Base-by-base conservation (phyloP, 2,113 vertebrate genomes). In the Limanda limanda region DNA sequence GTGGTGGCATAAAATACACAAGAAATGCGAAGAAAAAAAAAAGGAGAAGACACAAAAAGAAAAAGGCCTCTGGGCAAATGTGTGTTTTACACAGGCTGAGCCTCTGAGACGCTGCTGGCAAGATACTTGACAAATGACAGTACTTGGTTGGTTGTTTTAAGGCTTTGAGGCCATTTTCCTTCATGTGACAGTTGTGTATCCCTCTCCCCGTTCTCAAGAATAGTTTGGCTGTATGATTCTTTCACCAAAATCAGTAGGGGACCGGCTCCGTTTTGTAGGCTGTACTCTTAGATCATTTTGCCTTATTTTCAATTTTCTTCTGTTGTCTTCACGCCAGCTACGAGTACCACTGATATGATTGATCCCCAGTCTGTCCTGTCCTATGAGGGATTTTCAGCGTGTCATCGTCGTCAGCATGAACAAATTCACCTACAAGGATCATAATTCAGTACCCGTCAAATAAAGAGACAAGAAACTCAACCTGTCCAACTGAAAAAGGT, bases 21-120 rank as follows among this genome's bases (percentile, higher is more conserved):
- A 78, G 85, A 85, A 83, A 75, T 83, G 79, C 80, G 71, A 76
- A 55, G 79, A 89, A 68, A 71, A 47, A 6, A 63, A 76, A 71
- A 74, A 76, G 21, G 4, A 18, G 18, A 17, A 42, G 21, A 78
- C 83, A 90, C 79, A 87, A 78, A 74, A 74, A 58, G 76, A 74
- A 87, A 89, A 90, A 74, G 79, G 89, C 93, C 93, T 91, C 76
- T 86, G 84, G 94, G 94, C 92, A 94, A 92, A 92, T 93, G 86
- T 94, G 88, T 94, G 91, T 95, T 91, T 95, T 93, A 94, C 92
- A 94, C 89, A 93, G 86, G 81, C 88, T 90, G 88, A 93, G 93
- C 94, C 94, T 92, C 88, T 92, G 81, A 94, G 93, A 89, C 71
- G 92, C 94, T 94, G 91, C 89, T 90, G 92, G 94, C 94, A 93